Evolutionary conservation across 2,113 vertebrate species (phyloP), one percentile per base, ranked within the genome.

Genomic region (Mesocricetus auratus): DNA sequence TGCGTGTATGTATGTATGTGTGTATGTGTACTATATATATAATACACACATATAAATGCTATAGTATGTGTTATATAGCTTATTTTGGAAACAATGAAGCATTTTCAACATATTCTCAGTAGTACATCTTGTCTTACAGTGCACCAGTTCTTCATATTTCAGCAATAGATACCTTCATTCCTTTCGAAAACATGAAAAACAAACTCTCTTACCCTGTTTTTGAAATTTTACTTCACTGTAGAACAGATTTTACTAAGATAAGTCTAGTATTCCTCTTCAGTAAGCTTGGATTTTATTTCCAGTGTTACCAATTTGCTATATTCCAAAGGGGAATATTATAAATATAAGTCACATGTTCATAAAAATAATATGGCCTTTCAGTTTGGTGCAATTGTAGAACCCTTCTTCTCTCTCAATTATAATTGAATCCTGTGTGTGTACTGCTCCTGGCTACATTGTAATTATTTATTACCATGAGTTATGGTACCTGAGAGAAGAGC

Each of bases 401-500:
- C 15, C 45, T 92, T 91, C 4, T 33, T 22, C 17, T 87, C 26
- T 77, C 71, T 56, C 29, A 81, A 58, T 91, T 96, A 86, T 95
- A 95, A 94, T 47, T 86, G 69, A 97, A 93, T 86, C 15, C 5
- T 94, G 2, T 53, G 16, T 66, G 39, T 94, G 64, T 82, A 87
- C 50, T 92, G 79, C 90, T 97, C 53, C 89, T 39, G 86, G 86
- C 92, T 89, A 81, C 19, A 81, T 50, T 94, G 11, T 86, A 95
- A 95, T 95, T 96, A 97, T 96, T 97, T 88, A 96, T 85, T 36
- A 77, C 29, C 11, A 82, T 75, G 89, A 96, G 66, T 97, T 94
- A 96, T 92, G 81, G 21, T 75, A 81, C 93, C 13, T 94, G 93
- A 94, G 90, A 95, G 31, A 77, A 93, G 26, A 45, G 1, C 58